Base-by-base conservation (phyloP, 2,797 vertebrate species). In the Clamator glandarius region DNA sequence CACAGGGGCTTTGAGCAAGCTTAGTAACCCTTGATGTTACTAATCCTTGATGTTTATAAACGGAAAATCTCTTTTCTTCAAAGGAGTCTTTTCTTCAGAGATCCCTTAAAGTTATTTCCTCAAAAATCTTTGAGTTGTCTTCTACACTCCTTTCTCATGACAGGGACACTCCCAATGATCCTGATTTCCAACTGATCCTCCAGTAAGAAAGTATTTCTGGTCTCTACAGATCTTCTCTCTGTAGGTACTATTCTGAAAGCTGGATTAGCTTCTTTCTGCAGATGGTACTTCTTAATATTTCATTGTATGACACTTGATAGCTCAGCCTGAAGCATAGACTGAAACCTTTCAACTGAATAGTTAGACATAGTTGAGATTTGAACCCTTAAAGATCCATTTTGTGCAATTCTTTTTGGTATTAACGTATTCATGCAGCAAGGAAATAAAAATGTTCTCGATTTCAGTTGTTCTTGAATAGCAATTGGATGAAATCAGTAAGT, bases 11-110 rank as follows among this genome's bases (percentile, higher is more conserved):
- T 94, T 12, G 8, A 72, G 23, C 31, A 21, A 89, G n/a, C 44
- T 95, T 87, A 75, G 73, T 81, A 68, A 31, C n/a, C 17, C 6
- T 31, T 69, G 29, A 88, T 63, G 35, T 73, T 39, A 39, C 39
- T 81, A 68, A 31, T n/a, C 17, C 5, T 31, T 69, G 29, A 88
- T 63, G 50, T 74, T 79, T 87, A 92, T 88, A 95, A 93, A 87
- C 44, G 88, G 44, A 75, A 90, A 90, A 63, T 7, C 44, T 59
- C 6, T 85, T 89, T 39, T 39, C 39, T 39, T 39, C 39, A 39
- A 39, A 39, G 9, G 39, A 39, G 39, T 39, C 39, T 39, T 78
- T 63, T 83, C 28, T 63, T 68, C 44, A 54, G 44, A 59, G 23
- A 35, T 36, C 20, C 5, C 17, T 39, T 36, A 31, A 31, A 78